Conservation (phyloP, 2,113 vertebrate genomes). For the Myiozetetes cayanensis region DNA sequence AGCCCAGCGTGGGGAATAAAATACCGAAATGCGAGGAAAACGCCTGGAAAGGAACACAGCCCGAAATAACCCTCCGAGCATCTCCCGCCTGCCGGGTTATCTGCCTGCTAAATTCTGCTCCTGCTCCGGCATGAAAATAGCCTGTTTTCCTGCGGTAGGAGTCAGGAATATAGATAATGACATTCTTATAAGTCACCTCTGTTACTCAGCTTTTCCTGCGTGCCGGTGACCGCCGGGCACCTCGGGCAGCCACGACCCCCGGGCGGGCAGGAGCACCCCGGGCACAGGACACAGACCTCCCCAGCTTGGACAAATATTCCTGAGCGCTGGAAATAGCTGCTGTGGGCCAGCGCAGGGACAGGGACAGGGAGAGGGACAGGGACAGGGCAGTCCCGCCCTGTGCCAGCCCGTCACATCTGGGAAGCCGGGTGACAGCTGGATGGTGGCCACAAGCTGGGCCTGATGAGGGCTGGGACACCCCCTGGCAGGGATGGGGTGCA, state of each 20-base stretch:
- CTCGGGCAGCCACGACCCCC: constrained; percentile 1
- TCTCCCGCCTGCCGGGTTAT: constrained; percentile 56
- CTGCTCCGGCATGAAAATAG: constrained; percentile 40
- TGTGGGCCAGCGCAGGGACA: not conserved
- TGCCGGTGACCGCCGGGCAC: not conserved
- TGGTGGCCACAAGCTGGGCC: not conserved
- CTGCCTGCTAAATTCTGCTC: constrained; percentile 62
- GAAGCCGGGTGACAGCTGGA: not conserved
- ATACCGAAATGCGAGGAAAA: constrained; percentile 23
- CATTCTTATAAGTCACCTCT: constrained; percentile 61
- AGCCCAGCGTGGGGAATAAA: constrained; percentile 9
- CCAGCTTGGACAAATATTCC: not conserved
- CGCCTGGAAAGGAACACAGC: constrained; percentile 61
- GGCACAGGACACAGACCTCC: not conserved
- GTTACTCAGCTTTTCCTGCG: constrained; percentile 64
- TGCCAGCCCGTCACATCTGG: not conserved
- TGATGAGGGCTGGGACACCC: not conserved
- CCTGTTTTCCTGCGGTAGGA: constrained; percentile 61
- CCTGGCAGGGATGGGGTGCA: not conserved
- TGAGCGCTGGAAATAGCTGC: constrained; percentile 42
- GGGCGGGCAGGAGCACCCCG: not conserved
- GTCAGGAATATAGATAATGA: constrained; percentile 64
- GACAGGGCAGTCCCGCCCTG: not conserved
- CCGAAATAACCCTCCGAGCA: constrained; percentile 56
- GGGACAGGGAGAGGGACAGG: not conserved